A percentile compares a stretch with the other conserved stretches of the same genome.
Conservation (phyloP, 1,140 invertebrate species). For the Cepaea nemoralis region DNA sequence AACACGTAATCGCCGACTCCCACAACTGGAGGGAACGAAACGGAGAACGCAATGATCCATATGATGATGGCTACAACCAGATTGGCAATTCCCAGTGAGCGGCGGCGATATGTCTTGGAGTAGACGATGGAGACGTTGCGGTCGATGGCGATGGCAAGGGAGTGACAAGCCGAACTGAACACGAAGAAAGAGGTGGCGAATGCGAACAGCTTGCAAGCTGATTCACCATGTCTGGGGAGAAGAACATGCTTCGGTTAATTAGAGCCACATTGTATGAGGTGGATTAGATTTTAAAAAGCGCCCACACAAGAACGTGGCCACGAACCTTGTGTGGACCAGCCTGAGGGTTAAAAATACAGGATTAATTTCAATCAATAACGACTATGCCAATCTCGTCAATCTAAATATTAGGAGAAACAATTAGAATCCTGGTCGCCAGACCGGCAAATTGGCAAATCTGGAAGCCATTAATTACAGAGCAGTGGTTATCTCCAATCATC, state of each 20-base stretch:
- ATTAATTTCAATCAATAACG: constrained; percentile 1
- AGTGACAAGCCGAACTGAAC: constrained; percentile 56
- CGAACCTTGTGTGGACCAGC: not conserved
- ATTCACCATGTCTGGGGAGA: constrained; percentile 49
- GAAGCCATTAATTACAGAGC: not conserved
- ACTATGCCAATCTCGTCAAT: not conserved
- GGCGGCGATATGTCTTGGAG: constrained; percentile 57
- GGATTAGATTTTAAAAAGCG: not conserved
- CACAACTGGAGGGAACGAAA: constrained; percentile 59
- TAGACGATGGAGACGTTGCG: constrained; percentile 62
- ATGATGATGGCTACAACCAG: constrained; percentile 49
- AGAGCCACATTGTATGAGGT: not conserved
- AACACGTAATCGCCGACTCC: constrained; percentile 63
- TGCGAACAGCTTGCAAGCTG: constrained; percentile 63
- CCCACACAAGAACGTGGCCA: not conserved
- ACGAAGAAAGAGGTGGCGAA: constrained; percentile 67
- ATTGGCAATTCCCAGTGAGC: constrained; percentile 54
- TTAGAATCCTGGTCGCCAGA: not conserved
- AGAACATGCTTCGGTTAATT: constrained; percentile 10
- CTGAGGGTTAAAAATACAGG: not conserved
- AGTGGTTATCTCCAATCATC: too few relatives aligned
- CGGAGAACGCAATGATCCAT: constrained; percentile 30
- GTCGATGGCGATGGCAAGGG: constrained; percentile 65
- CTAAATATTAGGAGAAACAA: not conserved
- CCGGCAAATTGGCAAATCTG: not conserved